phyloP scores from a whole-genome alignment of 1,140 invertebrate species.

The Sminthurinus signatus region DNA sequence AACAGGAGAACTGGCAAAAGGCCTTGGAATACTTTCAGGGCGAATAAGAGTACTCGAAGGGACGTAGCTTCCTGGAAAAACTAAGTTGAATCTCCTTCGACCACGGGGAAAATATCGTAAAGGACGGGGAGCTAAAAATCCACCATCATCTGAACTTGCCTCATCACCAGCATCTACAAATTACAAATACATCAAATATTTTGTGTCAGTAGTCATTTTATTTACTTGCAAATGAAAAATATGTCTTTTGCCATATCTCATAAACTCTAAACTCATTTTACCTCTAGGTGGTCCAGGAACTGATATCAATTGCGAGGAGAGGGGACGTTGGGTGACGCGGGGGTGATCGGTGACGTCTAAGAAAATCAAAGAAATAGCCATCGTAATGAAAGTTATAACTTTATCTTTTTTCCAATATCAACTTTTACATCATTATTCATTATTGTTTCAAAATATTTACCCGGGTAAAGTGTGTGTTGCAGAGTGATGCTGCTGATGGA shows the following conservation, averaged over 20 bases:
- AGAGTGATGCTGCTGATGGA: slow-evolving; percentile 43
- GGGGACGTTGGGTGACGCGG: slow-evolving; percentile 49
- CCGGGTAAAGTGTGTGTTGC: no score
- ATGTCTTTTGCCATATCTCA: no score
- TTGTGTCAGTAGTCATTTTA: no score
- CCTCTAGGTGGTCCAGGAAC: slow-evolving; percentile 37
- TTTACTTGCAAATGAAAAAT: no score
- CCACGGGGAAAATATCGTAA: slow-evolving; percentile 36
- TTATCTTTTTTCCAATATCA: no score
- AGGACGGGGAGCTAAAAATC: slow-evolving; percentile 39
- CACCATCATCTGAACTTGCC: slow-evolving; percentile 40
- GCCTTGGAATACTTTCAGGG: slow-evolving; percentile 30
- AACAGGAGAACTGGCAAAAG: slow-evolving; percentile 39
- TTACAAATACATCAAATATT: no score
- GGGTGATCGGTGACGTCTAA: slow-evolving; percentile 42
- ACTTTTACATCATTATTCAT: no score
- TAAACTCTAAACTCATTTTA: no score
- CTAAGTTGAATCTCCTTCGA: slow-evolving; percentile 39
- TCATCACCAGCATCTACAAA: slow-evolving; percentile 37
- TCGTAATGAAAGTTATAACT: no score
- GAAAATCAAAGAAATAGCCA: no score
- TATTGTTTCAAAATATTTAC: no score
- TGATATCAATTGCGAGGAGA: slow-evolving; percentile 42
- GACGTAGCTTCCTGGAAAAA: slow-evolving; percentile 41
- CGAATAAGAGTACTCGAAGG: slow-evolving; percentile 33